Evolutionary conservation across 2,888 invertebrate genomes (phyloP).

Genomic region (Napeogenes sylphis): DNA sequence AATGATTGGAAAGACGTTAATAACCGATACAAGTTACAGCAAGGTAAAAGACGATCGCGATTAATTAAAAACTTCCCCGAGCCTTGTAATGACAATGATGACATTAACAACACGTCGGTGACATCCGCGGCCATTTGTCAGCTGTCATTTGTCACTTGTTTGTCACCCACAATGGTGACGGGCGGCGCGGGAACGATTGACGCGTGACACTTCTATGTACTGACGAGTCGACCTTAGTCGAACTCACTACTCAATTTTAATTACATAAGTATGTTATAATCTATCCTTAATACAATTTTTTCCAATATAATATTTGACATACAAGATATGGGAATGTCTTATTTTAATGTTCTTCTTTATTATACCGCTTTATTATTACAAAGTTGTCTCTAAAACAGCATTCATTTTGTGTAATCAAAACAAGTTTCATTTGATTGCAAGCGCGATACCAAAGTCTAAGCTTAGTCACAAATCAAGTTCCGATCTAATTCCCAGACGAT

Average conservation of each 20-base stretch:
- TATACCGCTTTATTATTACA: too few species aligned
- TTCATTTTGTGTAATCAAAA: not conserved
- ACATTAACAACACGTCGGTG: slow-evolving; percentile 53
- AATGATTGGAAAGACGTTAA: too few species aligned
- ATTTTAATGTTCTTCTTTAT: too few species aligned
- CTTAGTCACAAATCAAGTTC: slow-evolving; percentile 22
- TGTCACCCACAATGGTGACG: slow-evolving; percentile 67
- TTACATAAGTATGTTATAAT: not conserved
- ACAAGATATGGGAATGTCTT: too few species aligned
- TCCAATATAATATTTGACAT: too few species aligned
- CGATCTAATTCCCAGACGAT: slow-evolving; percentile 25
- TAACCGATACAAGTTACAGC: too few species aligned
- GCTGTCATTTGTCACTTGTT: slow-evolving; percentile 58
- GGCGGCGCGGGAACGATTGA: slow-evolving; percentile 60
- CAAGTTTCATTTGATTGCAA: slow-evolving; percentile 20
- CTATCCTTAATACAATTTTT: not conserved
- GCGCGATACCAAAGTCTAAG: slow-evolving; percentile 11
- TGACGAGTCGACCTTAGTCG: slow-evolving; percentile 5
- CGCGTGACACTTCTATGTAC: slow-evolving; percentile 45
- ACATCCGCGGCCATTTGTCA: slow-evolving; percentile 61
- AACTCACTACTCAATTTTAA: not conserved
- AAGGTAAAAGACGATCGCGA: slow-evolving; percentile 20
- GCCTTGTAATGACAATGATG: slow-evolving; percentile 55
- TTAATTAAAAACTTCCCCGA: slow-evolving; percentile 61
- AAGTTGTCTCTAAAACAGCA: not conserved